A percentile compares a stretch with the other conserved stretches of the same genome.
Conservation (phyloP, 1,140 invertebrate species). For the Stratiolaelaps scimitus region DNA sequence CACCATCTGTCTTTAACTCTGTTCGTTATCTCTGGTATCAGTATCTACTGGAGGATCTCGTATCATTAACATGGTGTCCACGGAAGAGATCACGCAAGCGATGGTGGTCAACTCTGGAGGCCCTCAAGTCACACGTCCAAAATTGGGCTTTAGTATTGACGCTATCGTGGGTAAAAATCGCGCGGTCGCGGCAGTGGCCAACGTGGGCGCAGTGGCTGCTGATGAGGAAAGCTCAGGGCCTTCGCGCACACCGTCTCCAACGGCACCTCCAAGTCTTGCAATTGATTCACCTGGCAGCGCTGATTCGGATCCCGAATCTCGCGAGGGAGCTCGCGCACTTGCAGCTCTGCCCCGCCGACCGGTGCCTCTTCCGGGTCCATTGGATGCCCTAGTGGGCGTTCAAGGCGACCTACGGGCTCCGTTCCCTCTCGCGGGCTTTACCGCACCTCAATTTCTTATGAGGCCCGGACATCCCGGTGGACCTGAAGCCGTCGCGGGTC, state of each 20-base stretch:
- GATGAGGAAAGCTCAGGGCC: not conserved
- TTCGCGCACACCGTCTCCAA: conserved; percentile 20
- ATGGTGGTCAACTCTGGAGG: conserved; percentile 6
- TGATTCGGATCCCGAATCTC: conserved; percentile 10
- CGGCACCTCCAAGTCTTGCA: not conserved
- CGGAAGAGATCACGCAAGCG: conserved; percentile 21
- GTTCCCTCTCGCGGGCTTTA: conserved; percentile 6
- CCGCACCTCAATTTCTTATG: conserved; percentile 18
- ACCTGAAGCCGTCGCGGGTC: too few relatives aligned
- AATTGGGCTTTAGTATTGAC: conserved; percentile 86
- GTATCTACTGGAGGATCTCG: too few relatives aligned
- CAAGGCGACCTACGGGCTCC: not conserved
- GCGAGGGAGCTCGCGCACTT: too few relatives aligned
- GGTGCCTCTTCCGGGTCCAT: not conserved
- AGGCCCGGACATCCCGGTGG: not conserved
- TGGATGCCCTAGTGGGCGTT: too few relatives aligned
- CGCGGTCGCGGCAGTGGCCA: not conserved
- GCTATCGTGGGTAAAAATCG: conserved; percentile 60
- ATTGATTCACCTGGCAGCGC: conserved; percentile 20
- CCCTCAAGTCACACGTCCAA: conserved; percentile 45
- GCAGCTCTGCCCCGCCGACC: not conserved
- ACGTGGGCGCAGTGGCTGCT: too few relatives aligned
- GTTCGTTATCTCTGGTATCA: too few relatives aligned
- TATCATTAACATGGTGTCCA: conserved; percentile 1
- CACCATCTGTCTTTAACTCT: too few relatives aligned